Percentiles rank a stretch among this genome's conserved stretches.
phyloP scores from a whole-genome alignment of 1,140 invertebrate genomes.

The Drosophila gunungcola region DNA sequence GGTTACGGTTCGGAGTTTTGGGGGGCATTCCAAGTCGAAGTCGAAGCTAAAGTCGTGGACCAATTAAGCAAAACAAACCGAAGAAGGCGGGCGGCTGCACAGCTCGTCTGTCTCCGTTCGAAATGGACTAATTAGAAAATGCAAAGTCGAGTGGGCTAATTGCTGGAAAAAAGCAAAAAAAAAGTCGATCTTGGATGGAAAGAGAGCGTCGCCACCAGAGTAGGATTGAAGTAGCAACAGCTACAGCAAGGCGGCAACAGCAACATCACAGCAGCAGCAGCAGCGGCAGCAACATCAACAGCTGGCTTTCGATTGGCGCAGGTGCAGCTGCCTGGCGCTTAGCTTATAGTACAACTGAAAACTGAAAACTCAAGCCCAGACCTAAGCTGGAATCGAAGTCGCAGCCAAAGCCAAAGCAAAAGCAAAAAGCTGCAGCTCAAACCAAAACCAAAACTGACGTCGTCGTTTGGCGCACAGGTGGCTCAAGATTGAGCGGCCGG shows the following conservation, averaged over 20 bases:
- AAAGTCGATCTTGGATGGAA: conserved; percentile 39
- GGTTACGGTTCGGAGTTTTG: conserved; percentile 55
- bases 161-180: conserved; percentile 59
- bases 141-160: conserved; percentile 57
- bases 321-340: conserved; percentile 67
- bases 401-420: conserved; percentile 28
- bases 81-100: no score
- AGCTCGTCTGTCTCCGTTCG: no score
- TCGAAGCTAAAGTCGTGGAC: conserved; percentile 52
- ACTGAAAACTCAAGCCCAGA: conserved; percentile 26
- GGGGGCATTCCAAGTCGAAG: conserved; percentile 30
- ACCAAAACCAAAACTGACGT: conserved; percentile 44
- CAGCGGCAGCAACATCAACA: conserved; percentile 35
- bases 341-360: conserved; percentile 39
- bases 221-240: conserved; percentile 47
- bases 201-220: conserved; percentile 58
- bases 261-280: conserved; percentile 10
- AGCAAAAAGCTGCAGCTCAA: conserved; percentile 10
- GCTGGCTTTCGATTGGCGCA: conserved; percentile 75
- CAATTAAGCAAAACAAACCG: conserved; percentile 47
- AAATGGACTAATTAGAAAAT: conserved; percentile 77
- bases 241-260: conserved; percentile 4
- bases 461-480: conserved; percentile 65
- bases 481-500: conserved; percentile 55
- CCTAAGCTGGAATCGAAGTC: conserved; percentile 24